Evolutionary conservation across 2,797 vertebrate genomes (phyloP), one percentile per base, ranked within the genome.

Genomic region (Aotus griseimembra): DNA sequence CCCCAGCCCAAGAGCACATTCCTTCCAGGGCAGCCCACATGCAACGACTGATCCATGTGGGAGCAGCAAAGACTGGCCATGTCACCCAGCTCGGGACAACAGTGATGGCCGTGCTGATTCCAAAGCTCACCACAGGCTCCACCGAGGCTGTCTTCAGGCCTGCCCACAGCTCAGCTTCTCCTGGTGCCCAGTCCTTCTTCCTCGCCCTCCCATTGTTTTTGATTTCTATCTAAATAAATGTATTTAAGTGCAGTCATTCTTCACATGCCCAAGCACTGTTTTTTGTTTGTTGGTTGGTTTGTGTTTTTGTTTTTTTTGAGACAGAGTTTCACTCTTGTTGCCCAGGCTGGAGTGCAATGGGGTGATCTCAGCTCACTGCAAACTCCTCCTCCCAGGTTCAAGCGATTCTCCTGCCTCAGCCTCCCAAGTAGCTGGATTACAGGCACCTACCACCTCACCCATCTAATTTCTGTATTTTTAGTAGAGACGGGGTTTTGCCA

Each of bases 41-140:
- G 26, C 72, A 9, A 1, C 5, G 13, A 28, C 30, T 4, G 1
- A 58, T 41, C n/a, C 13, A 1, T 4, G 2, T 7, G 5, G 70
- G 9, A 76, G 7, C 33, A 64, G 9, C 4, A n/a, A 86, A 12
- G n/a, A 4, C 67, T 26, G 2, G 6, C 73, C 14, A 7, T 12
- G 36, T 55, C 83, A 14, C 20, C 46, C 15, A 46, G 30, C 79
- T 90, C 6, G 1, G 46, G 46, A 44, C 30, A 19, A 33, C 0
- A 1, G 13, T 2, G 0, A 76, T 30, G 46, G 46, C 36, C 24
- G 30, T 75, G 50, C 36, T 33, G 9, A 4, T 76, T n/a, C 39
- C 87, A 46, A 20, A 67, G 36, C 15, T 84, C 33, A 8, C 36
- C 55, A 0, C 4, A 19, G 57, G 8, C 24, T 19, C 80, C 26